Conservation (phyloP, 2,888 invertebrate species). For the Yponomeuta plumbellus region DNA sequence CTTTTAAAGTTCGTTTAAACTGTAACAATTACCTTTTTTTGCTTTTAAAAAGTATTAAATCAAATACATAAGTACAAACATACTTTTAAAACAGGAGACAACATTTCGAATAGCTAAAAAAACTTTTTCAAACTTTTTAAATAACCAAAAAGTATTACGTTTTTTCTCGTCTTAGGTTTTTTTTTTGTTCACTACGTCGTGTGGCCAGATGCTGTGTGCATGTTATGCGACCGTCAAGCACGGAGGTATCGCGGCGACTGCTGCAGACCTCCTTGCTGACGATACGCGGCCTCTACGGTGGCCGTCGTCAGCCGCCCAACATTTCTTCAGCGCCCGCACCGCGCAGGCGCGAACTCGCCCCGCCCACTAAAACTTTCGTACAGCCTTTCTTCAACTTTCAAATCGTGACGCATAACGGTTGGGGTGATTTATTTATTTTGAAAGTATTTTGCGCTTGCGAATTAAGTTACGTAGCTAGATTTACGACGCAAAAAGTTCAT, state of each 20-base stretch:
- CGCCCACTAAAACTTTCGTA: constrained; percentile 59
- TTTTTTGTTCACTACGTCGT: constrained; percentile 37
- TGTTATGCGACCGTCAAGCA: constrained; percentile 54
- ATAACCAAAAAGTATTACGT: constrained; percentile 22
- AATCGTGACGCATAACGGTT: background rate
- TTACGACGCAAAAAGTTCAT: background rate
- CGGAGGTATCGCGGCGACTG: constrained; percentile 62
- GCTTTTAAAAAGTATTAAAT: no score
- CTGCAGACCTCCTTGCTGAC: constrained; percentile 30
- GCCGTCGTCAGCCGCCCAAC: constrained; percentile 50
- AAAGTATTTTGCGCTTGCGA: background rate
- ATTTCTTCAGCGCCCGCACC: constrained; percentile 50
- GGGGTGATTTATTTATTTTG: background rate
- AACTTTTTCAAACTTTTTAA: constrained; percentile 34
- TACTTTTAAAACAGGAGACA: constrained; percentile 24
- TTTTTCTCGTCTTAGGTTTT: constrained; percentile 19
- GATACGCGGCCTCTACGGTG: constrained; percentile 36
- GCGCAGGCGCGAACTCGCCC: constrained; percentile 54
- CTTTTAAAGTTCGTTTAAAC: no score
- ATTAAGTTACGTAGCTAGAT: background rate
- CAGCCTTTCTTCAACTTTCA: constrained; percentile 12
- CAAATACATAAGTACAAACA: background rate
- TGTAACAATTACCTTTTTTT: no score
- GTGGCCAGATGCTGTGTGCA: constrained; percentile 37
- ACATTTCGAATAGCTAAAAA: constrained; percentile 34